phyloP scores from a whole-genome alignment of 1,140 invertebrate species.

The Heliconius nattereri region DNA sequence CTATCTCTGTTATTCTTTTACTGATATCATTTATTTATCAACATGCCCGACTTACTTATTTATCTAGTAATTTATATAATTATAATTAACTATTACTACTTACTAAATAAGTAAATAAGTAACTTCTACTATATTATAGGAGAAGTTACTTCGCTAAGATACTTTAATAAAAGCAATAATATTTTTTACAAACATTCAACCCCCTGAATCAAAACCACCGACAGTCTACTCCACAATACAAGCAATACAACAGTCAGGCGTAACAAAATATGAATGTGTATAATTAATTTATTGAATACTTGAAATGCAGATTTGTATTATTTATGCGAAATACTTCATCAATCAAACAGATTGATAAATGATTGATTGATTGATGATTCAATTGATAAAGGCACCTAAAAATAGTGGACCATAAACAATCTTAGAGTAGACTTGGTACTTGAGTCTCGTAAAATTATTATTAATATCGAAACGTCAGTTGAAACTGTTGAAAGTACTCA shows the following conservation, averaged over 20 bases:
- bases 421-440: conserved; percentile 11
- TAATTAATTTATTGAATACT: conserved; percentile 26
- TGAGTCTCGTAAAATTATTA: neutral
- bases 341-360: conserved; percentile 32
- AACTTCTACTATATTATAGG: too few species aligned
- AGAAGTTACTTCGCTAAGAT: neutral
- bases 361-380: conserved; percentile 14
- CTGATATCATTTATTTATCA: too few species aligned
- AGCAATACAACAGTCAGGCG: conserved; percentile 20
- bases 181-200: neutral
- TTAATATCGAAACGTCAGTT: neutral
- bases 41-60: too few species aligned
- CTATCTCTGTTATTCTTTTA: too few species aligned
- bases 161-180: neutral
- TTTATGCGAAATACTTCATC: conserved; percentile 28
- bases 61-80: too few species aligned
- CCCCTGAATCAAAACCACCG: neutral
- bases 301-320: conserved; percentile 29
- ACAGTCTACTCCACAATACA: neutral
- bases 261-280: conserved; percentile 19
- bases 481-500: neutral
- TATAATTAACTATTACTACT: too few species aligned
- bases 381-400: conserved; percentile 22
- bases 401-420: conserved; percentile 25
- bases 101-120: too few species aligned